Percentiles rank a stretch among this genome's conserved stretches.
Evolutionary conservation across 2,888 invertebrate species (phyloP).

Genomic region (Phasia obesa): DNA sequence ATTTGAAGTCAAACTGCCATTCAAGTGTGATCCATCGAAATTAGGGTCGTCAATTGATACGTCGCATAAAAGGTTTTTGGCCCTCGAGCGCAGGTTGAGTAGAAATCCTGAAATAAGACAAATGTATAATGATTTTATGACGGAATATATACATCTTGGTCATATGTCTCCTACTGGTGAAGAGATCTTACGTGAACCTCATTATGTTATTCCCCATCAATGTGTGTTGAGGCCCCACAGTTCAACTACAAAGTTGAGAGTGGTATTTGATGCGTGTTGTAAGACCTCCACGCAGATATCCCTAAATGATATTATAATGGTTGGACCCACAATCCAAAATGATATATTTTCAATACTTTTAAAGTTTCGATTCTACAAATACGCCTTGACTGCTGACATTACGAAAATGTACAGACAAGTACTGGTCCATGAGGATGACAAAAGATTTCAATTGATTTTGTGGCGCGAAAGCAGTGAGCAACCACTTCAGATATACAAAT

Average conservation of each 20-base stretch:
- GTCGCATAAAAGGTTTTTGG: conserved; percentile 59
- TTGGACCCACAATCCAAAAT: conserved; percentile 62
- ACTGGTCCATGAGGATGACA: conserved; percentile 37
- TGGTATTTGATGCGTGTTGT: conserved; percentile 65
- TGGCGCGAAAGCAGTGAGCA: conserved; percentile 49
- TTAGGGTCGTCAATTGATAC: conserved; percentile 59
- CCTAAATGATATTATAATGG: conserved; percentile 66
- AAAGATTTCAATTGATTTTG: conserved; percentile 45
- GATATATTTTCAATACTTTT: conserved; percentile 46
- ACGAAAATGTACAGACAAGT: conserved; percentile 62
- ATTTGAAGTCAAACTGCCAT: conserved; percentile 48
- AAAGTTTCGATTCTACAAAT: conserved; percentile 22
- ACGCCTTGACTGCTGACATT: conserved; percentile 42
- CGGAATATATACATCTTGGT: conserved; percentile 56
- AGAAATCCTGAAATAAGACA: conserved; percentile 36
- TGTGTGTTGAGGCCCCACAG: conserved; percentile 51
- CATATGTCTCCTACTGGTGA: conserved; percentile 43
- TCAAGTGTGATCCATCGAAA: background rate
- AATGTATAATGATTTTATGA: conserved; percentile 63
- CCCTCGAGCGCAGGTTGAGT: conserved; percentile 51
- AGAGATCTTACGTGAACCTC: conserved; percentile 13
- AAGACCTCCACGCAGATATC: conserved; percentile 45
- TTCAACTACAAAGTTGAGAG: conserved; percentile 61
- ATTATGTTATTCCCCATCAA: conserved; percentile 67
- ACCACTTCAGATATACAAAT: conserved; percentile 31